Conservation (phyloP, 1,140 invertebrate genomes). For the Temnothorax nylanderi region DNA sequence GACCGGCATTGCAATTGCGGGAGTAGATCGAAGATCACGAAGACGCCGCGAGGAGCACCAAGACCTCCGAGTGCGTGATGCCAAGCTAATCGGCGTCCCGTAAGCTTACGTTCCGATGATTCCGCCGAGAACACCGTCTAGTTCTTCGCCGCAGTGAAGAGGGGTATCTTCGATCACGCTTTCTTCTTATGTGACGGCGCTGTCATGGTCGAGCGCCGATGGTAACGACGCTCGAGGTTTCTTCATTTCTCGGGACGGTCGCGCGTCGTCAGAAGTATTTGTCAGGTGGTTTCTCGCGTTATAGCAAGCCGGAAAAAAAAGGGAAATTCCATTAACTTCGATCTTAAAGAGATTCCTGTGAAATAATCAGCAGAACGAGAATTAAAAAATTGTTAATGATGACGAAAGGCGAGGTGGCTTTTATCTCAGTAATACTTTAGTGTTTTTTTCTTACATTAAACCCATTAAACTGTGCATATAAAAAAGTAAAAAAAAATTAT, state of each 20-base stretch:
- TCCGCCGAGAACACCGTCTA: background rate
- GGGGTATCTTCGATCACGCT: slow-evolving; percentile 40
- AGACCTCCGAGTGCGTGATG: slow-evolving; percentile 9
- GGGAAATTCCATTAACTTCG: background rate
- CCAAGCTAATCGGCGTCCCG: slow-evolving; percentile 12
- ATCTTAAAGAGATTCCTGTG: background rate
- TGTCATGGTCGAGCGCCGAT: slow-evolving; percentile 60
- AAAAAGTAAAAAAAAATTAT: background rate
- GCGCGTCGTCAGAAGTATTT: slow-evolving; percentile 35
- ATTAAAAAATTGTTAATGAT: background rate
- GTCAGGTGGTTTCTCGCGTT: slow-evolving; percentile 42
- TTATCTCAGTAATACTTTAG: background rate
- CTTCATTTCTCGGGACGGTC: slow-evolving; percentile 54
- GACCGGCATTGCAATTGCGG: background rate
- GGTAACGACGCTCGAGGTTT: slow-evolving; percentile 69
- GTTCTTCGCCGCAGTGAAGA: background rate
- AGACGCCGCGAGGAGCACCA: background rate
- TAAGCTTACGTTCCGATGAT: slow-evolving; percentile 31
- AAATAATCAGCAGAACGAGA: background rate
- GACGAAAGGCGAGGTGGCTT: background rate
- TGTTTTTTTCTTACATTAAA: background rate
- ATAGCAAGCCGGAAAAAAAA: background rate
- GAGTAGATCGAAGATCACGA: background rate
- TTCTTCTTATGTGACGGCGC: slow-evolving; percentile 51
- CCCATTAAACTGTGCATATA: background rate